A percentile compares a stretch with the other conserved stretches of the same genome.
phyloP scores from a whole-genome alignment of 2,113 vertebrate genomes.

The Gasterosteus nipponicus region DNA sequence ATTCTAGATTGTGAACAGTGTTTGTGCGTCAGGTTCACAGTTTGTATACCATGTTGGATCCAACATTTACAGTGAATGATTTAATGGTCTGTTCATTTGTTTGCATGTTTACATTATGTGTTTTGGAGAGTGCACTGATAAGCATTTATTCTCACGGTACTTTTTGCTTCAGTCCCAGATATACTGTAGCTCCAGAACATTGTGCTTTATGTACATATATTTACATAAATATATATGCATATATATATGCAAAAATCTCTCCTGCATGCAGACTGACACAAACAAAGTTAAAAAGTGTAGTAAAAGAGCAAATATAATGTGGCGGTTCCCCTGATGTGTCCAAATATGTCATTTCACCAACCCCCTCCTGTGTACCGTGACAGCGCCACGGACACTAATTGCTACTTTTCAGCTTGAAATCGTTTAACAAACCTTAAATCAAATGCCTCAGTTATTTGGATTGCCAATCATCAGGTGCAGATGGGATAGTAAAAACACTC shows the following conservation, averaged over 20 bases:
- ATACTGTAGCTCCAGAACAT: too few species aligned
- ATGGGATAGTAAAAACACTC: slow-evolving; percentile 15
- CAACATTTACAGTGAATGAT: not conserved
- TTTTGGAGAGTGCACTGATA: not conserved
- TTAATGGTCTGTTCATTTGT: not conserved
- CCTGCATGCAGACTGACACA: not conserved
- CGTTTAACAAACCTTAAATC: slow-evolving; percentile 50
- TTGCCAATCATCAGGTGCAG: slow-evolving; percentile 41
- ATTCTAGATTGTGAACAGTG: not conserved
- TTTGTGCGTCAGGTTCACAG: not conserved
- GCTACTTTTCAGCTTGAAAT: slow-evolving; percentile 41
- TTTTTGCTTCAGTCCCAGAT: not conserved
- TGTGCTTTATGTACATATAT: not conserved
- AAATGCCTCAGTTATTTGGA: slow-evolving; percentile 42
- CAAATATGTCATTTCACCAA: slow-evolving; percentile 58
- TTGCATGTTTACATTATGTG: not conserved
- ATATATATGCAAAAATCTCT: not conserved
- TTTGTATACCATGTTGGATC: not conserved
- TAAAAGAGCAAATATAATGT: slow-evolving; percentile 13
- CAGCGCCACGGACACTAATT: slow-evolving; percentile 57
- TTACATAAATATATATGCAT: too few species aligned
- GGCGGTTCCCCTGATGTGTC: slow-evolving; percentile 18
- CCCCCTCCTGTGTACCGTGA: slow-evolving; percentile 35
- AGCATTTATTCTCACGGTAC: not conserved
- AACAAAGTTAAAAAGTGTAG: slow-evolving; percentile 5